Base-by-base conservation (phyloP, 2,113 vertebrate genomes). In the Cottus gobio region DNA sequence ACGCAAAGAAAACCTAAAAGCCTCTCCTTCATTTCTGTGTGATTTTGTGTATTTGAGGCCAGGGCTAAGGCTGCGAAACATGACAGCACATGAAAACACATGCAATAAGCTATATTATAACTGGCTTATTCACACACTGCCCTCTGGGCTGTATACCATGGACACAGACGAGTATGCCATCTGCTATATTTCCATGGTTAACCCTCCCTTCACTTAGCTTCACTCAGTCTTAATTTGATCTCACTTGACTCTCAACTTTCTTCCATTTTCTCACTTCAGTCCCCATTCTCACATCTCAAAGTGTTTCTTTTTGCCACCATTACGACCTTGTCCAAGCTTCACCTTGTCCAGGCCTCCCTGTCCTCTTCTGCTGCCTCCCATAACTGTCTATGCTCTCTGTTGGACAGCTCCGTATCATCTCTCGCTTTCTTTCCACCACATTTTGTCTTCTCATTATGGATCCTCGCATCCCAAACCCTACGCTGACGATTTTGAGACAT, bases 141-240 rank as follows among this genome's bases (percentile, higher is more conserved):
- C 79, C 88, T 88, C 39, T 58, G 76, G 84, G 85, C 70, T 86
- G 62, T 58, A 76, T 82, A 80, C 34, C 67, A 70, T 56, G 70
- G 67, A 30, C 75, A 81, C 82, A 82, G 80, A 66, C 69, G 70
- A 57, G 50, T 36, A 20, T 80, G 70, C 90, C 91, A 89, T 91
- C 87, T 90, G 85, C 70, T 80, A 20, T 65, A 82, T 58, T 75
- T 67, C 57, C 74, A 52, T 50, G 57, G 69, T 64, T 60, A 56
- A 42, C 44, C 22, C 73, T 82, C 71, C 37, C 67, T 58, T 77
- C 57, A 57, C 39, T 70, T 12, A 31, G 54, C 74, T 63, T 50
- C 56, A 65, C 50, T 68, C 62, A 60, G 44, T 52, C 50, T 68
- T 79, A 18, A 13, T 84, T 80, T 62, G 46, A 39, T 42, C 56